These are phyloP conservation scores for Phocoena sinus DNA, from an alignment of 2,113 vertebrate genomes.

Conservation along the genomic window DNA sequence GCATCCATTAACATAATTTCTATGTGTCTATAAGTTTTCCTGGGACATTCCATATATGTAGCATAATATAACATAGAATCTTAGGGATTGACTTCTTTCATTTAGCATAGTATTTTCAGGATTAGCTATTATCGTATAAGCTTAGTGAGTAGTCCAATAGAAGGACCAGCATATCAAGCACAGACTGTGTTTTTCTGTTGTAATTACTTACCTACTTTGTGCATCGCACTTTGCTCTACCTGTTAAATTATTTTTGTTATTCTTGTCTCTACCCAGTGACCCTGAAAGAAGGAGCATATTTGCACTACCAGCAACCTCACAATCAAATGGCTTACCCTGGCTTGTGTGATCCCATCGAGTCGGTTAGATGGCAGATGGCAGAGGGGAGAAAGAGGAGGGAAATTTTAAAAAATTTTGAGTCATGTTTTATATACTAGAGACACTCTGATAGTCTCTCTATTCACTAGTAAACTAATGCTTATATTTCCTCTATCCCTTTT, in stretches of 20 bases:
- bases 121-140: background rate
- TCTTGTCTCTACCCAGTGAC: background rate
- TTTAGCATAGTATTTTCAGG: background rate
- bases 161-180: background rate
- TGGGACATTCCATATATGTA: accelerated
- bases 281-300: background rate
- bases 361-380: background rate
- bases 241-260: background rate
- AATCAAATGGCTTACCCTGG: background rate
- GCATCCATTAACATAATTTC: background rate
- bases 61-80: background rate
- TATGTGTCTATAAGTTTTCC: background rate
- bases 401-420: too few relatives aligned
- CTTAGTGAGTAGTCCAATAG: background rate
- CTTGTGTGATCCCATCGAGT: background rate
- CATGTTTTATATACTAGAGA: background rate
- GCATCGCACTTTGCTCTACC: background rate
- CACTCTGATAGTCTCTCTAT: background rate
- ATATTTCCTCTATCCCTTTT: background rate
- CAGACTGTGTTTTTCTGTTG: background rate
- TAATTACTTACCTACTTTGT: background rate
- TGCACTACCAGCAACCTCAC: background rate
- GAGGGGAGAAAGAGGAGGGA: background rate
- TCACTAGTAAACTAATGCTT: background rate
- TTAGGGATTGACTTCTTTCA: background rate